Evolutionary conservation across 2,113 vertebrate species (phyloP).

Genomic region (human): DNA sequence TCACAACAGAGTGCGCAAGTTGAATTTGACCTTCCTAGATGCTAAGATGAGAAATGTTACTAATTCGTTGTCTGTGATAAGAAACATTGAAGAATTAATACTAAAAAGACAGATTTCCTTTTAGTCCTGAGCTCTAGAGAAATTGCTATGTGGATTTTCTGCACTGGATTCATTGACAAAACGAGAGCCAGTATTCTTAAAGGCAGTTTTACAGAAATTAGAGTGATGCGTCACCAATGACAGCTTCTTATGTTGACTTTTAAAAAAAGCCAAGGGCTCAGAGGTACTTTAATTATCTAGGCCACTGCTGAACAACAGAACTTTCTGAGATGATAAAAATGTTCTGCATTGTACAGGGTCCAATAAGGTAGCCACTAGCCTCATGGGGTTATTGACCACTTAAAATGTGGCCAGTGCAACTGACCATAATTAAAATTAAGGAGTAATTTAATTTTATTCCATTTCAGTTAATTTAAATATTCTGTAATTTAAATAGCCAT

Average conservation of each 20-base stretch:
- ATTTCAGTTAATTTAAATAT: slow-evolving; percentile 7
- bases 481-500: not conserved
- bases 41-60: not conserved
- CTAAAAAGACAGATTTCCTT: not conserved
- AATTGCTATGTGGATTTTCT: not conserved
- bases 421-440: not conserved
- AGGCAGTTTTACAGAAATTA: not conserved
- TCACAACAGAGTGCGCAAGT: not conserved
- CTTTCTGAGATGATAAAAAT: not conserved
- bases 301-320: not conserved
- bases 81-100: not conserved
- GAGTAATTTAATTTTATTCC: not conserved
- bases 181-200: not conserved
- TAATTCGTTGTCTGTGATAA: not conserved
- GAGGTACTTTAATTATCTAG: not conserved
- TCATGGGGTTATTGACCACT: not conserved
- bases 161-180: not conserved
- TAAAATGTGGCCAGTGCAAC: not conserved
- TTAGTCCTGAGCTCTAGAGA: not conserved
- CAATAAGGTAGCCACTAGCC: not conserved
- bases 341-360: not conserved
- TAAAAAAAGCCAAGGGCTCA: not conserved
- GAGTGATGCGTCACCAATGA: not conserved
- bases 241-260: not conserved
- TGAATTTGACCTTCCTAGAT: not conserved